Base-by-base conservation (phyloP, 35 echinoderm and acorn worm species). In the Holothuria glaberrima region DNA sequence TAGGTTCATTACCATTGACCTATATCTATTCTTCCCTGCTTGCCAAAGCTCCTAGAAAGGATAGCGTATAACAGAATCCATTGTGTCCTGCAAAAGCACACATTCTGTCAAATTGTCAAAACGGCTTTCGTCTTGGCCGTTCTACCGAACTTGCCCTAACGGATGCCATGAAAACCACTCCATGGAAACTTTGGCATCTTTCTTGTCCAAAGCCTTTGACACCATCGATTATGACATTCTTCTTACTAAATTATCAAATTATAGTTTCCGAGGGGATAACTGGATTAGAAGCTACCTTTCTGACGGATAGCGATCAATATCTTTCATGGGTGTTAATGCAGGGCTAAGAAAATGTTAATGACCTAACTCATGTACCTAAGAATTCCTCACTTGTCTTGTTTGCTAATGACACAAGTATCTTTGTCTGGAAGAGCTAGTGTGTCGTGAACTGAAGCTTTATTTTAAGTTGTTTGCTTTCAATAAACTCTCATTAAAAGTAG, bases 201-300 rank as follows among this genome's bases (percentile, higher is more conserved):
- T 41, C 60, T 64, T 64, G 60, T 64, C 60, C 12, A 64, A 64
- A 64, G 60, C 19, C 1, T 64, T 64, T 14, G 60, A 64, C 12
- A 22, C 3, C 12, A 64, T 22, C 13, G 60, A 64, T 64, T 12
- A 64, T 64, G 13, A 41, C 60, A 64, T 64, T 64, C 60, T 64
- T 14, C 13, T 64, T 27, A 64, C 60, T 14, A 64, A 64, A 64
- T 64, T 14, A 64, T 20, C 60, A 20, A 3, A 64, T 64, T 22
- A 64, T 64, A 12, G 19, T 27, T 64, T 64, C 13, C 19, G 60
- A 64, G 60, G 60, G 26, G 2, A 68, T 25, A 25, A 68, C 64
- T 25, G 64, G n/a, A 68, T 28, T 75, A 75, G 71, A 75, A 75
- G 71, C 71, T 75, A 75, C 18, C 28, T 75, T 22, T 75, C 71